Percentiles rank a stretch among this genome's conserved stretches.
phyloP scores from a whole-genome alignment of 1,140 invertebrate species.

The Macrosteles quadrilineatus region DNA sequence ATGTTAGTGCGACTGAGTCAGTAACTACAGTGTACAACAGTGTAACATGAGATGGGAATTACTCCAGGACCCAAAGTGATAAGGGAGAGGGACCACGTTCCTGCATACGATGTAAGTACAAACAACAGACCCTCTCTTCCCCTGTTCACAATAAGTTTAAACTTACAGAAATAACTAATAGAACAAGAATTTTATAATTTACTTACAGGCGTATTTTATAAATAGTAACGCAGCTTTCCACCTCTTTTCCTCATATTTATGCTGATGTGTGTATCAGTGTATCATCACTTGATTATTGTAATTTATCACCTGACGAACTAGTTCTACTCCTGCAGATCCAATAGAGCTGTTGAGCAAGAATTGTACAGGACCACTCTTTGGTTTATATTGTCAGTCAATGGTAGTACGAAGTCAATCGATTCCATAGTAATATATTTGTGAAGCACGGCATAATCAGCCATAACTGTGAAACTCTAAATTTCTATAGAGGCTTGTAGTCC shows the following conservation, averaged over 20 bases:
- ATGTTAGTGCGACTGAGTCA: too few species aligned
- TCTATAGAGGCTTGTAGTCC: too few species aligned
- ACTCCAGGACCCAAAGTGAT: conserved; percentile 28
- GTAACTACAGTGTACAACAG: neutral
- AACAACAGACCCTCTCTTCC: neutral
- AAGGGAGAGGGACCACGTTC: conserved; percentile 33
- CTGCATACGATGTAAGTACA: conserved; percentile 34
- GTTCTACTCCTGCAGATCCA: too few species aligned
- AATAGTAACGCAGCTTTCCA: neutral
- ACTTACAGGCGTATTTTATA: neutral
- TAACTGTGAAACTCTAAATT: too few species aligned
- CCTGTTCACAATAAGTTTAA: neutral
- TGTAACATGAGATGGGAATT: conserved; percentile 32
- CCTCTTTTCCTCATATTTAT: too few species aligned
- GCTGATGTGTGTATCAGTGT: neutral
- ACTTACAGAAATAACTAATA: neutral
- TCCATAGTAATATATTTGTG: too few species aligned
- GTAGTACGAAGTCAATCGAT: too few species aligned
- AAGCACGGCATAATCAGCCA: too few species aligned
- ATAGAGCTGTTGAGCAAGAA: too few species aligned
- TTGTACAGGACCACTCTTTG: too few species aligned
- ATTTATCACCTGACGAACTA: neutral
- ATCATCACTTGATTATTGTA: neutral
- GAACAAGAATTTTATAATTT: neutral
- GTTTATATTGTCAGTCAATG: too few species aligned